phyloP scores from a whole-genome alignment of 2,888 invertebrate species.

The Yponomeuta plumbellus region DNA sequence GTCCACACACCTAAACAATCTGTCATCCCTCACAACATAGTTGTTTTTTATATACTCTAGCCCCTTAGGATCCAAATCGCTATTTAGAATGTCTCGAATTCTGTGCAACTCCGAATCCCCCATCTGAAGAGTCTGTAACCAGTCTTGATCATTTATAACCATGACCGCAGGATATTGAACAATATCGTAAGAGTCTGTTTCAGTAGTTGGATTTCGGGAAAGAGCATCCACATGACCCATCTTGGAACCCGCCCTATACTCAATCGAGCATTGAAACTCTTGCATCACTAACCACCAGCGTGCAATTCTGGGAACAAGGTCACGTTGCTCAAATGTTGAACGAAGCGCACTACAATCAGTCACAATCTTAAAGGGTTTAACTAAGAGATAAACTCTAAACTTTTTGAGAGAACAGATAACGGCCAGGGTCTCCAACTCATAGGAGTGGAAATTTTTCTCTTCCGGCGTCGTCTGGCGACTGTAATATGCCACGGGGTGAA shows the following conservation, averaged over 20 bases:
- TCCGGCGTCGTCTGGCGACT: constrained; percentile 4
- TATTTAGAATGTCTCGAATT: constrained; percentile 22
- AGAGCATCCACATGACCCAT: constrained; percentile 21
- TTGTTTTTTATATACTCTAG: constrained; percentile 25
- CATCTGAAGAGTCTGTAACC: constrained; percentile 25
- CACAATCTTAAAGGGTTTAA: constrained; percentile 23
- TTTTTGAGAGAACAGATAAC: constrained; percentile 21
- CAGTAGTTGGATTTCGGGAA: constrained; percentile 11
- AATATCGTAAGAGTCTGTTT: too few species aligned
- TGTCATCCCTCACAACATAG: constrained; percentile 24
- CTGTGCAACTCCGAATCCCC: constrained; percentile 24
- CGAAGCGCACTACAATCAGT: constrained; percentile 26
- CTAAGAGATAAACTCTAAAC: constrained; percentile 26
- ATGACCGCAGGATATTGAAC: constrained; percentile 21
- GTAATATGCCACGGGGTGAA: constrained; percentile 4
- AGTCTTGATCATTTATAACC: constrained; percentile 21
- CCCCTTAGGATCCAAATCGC: constrained; percentile 20
- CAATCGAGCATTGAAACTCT: constrained; percentile 13
- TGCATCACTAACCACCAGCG: constrained; percentile 19
- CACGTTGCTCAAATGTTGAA: constrained; percentile 24
- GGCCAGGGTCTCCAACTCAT: constrained; percentile 10
- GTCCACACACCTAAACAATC: constrained; percentile 22
- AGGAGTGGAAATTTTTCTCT: constrained; percentile 8
- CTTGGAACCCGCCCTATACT: constrained; percentile 17
- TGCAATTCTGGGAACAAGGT: constrained; percentile 23